These are phyloP conservation scores for Pollenia griseotomentosa DNA, from an alignment of 2,888 invertebrate genomes.

Conservation along the genomic window DNA sequence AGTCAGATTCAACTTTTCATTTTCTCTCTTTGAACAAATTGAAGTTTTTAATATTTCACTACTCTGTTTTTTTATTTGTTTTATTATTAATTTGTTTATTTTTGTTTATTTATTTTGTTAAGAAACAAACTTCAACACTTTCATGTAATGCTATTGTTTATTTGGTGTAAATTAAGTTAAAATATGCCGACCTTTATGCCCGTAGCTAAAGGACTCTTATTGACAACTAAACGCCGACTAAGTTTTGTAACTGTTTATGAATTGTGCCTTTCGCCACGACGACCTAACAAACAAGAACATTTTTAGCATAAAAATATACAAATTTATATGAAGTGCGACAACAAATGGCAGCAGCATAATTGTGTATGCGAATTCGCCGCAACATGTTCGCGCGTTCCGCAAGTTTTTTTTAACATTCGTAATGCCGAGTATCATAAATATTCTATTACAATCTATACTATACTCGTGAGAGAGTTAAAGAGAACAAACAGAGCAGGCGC, in stretches of 20 bases:
- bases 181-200: slow-evolving; percentile 73
- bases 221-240: slow-evolving; percentile 81
- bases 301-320: slow-evolving; percentile 48
- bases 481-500: slow-evolving; percentile 43
- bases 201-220: slow-evolving; percentile 81
- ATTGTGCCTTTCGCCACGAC: slow-evolving; percentile 74
- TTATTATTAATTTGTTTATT: slow-evolving; percentile 17
- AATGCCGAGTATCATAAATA: slow-evolving; percentile 16
- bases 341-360: slow-evolving; percentile 59
- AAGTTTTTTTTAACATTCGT: slow-evolving; percentile 41
- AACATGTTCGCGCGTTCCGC: slow-evolving; percentile 68
- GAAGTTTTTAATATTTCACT: background rate
- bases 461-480: slow-evolving; percentile 13
- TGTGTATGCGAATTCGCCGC: slow-evolving; percentile 57
- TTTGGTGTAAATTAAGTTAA: slow-evolving; percentile 24
- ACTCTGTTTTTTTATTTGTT: background rate
- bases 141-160: slow-evolving; percentile 11
- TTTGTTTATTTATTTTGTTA: slow-evolving; percentile 27
- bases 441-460: slow-evolving; percentile 60
- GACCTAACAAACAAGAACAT: slow-evolving; percentile 56
- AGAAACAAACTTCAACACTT: slow-evolving; percentile 22
- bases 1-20: no score
- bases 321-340: slow-evolving; percentile 58
- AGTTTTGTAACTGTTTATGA: slow-evolving; percentile 81
- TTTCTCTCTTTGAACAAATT: no score